Conservation (phyloP, 1,140 invertebrate genomes). For the Ceratoteleas bidentatus region DNA sequence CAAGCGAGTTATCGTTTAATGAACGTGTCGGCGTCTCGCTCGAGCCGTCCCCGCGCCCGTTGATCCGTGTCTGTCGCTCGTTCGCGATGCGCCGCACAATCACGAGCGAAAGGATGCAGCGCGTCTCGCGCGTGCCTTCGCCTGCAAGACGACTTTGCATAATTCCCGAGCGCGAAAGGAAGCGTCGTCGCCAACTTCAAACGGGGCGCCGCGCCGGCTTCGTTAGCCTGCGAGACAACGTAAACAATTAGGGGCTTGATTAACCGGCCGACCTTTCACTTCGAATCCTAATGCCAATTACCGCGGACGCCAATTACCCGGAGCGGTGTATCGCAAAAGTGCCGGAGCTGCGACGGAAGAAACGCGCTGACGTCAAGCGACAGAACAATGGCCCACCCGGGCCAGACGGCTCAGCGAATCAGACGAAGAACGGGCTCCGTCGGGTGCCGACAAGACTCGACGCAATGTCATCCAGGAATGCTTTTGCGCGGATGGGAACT, state of each 20-base stretch:
- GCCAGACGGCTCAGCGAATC: conserved; percentile 22
- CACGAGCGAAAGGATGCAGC: conserved; percentile 17
- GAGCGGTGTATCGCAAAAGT: conserved; percentile 24
- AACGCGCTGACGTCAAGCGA: conserved; percentile 28
- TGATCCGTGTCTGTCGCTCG: not conserved
- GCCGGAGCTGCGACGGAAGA: conserved; percentile 10
- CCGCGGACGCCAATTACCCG: conserved; percentile 10
- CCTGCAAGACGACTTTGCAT: conserved; percentile 17
- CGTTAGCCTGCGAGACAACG: conserved; percentile 13
- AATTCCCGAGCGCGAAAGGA: conserved; percentile 11
- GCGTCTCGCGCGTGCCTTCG: conserved; percentile 16
- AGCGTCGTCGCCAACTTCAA: conserved; percentile 6
- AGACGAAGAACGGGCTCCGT: no score
- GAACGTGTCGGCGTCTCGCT: conserved; percentile 61
- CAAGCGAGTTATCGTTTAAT: conserved; percentile 78
- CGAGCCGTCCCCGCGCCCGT: no score
- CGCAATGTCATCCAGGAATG: no score
- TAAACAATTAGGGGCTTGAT: conserved; percentile 15
- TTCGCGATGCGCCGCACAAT: conserved; percentile 4
- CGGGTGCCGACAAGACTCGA: no score
- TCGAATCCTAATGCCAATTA: conserved; percentile 19
- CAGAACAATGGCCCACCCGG: conserved; percentile 23
- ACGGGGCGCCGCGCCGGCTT: conserved; percentile 7
- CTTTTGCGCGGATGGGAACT: not conserved
- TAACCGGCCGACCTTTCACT: conserved; percentile 8